Base-by-base conservation (phyloP, 2,888 invertebrate genomes). In the Brachyptera putata region DNA sequence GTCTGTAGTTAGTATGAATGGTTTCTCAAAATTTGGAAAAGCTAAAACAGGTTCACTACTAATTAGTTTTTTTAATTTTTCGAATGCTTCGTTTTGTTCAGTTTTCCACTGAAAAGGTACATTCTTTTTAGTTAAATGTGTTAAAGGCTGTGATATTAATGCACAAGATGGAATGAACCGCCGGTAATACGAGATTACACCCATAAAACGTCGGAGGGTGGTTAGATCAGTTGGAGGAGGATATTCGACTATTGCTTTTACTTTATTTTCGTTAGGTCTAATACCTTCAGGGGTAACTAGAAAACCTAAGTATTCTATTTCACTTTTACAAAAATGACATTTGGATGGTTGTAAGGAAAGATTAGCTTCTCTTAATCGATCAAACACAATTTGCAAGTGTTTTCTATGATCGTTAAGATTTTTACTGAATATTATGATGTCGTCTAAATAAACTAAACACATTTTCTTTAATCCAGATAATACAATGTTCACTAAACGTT, bases 161-260 rank as follows among this genome's bases (percentile, higher is more conserved):
- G 68, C 61, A 59, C 69, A 69, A 1, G 66, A 56, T 4, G 41
- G 25, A 16, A 70, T 69, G 46, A 69, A 71, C 50, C 67, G 61
- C 7, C 70, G 26, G 7, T 26, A 26, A 26, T 26, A 72, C 1
- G 67, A 64, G 4, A 61, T 61, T 1, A 70, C 18, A n/a, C 68
- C 70, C 1, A 72, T 4, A 7, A 26, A 26, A 3, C 26, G 3
- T 7, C 26, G 26, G 30, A 66, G 36, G 1, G 55, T 41, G 26
- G 64, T 66, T 3, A 53, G 58, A 4, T 55, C 62, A 11, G 9
- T 56, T 0, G 64, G 65, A 11, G 7, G 34, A 3, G 63, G 58
- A 21, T 60, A 65, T 11, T 59, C 25, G 41, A 57, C 13, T 1
- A 66, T 62, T 1, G 62, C 63, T 16, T n/a, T 16, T 4, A 61